These are phyloP conservation scores for Antheraea yamamai DNA, from an alignment of 2,888 invertebrate genomes.

Conservation along the genomic window DNA sequence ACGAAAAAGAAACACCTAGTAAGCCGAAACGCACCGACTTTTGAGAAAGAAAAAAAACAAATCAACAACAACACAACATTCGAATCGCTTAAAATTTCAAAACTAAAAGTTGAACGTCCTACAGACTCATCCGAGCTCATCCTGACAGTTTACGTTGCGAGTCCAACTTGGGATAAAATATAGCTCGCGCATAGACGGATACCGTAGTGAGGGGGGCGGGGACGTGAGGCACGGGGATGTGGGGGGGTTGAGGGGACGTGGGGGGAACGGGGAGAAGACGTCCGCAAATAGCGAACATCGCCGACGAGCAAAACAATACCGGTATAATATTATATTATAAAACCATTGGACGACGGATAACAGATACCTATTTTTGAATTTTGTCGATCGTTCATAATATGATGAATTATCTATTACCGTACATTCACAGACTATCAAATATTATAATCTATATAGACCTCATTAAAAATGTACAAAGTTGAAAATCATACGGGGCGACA, in stretches of 20 bases:
- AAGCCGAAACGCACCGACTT: background rate
- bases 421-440: background rate
- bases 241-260: conserved; percentile 39
- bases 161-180: conserved; percentile 78
- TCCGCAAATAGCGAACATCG: conserved; percentile 79
- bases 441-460: background rate
- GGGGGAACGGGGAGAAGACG: conserved; percentile 52
- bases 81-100: conserved; percentile 30
- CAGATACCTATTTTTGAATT: background rate
- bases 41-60: background rate
- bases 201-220: conserved; percentile 58
- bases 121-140: conserved; percentile 64
- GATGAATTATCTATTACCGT: background rate
- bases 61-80: conserved; percentile 5
- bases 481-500: background rate
- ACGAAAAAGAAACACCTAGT: background rate
- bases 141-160: conserved; percentile 78
- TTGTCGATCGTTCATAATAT: background rate
- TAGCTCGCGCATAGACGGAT: conserved; percentile 76
- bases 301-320: conserved; percentile 77
- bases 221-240: conserved; percentile 28
- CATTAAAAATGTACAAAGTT: background rate
- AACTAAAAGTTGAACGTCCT: conserved; percentile 77
- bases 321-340: conserved; percentile 74
- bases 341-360: background rate